phyloP scores from a whole-genome alignment of 2,888 invertebrate genomes.

The Alentia gelatinosa region DNA sequence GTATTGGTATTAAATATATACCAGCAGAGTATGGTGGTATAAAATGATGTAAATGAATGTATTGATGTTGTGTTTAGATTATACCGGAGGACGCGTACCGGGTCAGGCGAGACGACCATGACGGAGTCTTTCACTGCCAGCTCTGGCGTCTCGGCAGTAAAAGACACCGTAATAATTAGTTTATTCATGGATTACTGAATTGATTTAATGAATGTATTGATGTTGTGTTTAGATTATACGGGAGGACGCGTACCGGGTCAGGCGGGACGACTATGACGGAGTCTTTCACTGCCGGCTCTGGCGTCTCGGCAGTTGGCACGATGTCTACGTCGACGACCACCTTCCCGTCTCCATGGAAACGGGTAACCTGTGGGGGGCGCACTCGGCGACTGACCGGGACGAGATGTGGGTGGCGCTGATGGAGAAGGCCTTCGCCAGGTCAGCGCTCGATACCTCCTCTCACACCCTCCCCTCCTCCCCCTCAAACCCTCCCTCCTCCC shows the following conservation, averaged over 20 bases:
- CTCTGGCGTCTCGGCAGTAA: conserved; percentile 75
- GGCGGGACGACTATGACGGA: conserved; percentile 64
- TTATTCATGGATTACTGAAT: no score
- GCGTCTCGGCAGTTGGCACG: conserved; percentile 73
- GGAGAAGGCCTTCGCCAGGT: conserved; percentile 77
- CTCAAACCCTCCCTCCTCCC: no score
- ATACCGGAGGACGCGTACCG: conserved; percentile 68
- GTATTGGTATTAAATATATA: no score
- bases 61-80: no score
- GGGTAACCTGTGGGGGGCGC: conserved; percentile 71
- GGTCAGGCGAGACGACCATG: conserved; percentile 62
- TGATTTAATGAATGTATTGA: no score
- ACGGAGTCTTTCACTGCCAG: conserved; percentile 71
- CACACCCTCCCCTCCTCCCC: no score
- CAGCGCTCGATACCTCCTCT: conserved; percentile 48
- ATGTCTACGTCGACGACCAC: conserved; percentile 72
- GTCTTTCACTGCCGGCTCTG: conserved; percentile 73
- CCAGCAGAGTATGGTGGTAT: no score
- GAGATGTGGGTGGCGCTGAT: conserved; percentile 76
- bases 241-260: conserved; percentile 68
- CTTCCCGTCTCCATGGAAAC: conserved; percentile 68
- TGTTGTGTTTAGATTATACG: conserved; percentile 59
- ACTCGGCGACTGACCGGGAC: conserved; percentile 68
- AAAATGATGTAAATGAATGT: no score
- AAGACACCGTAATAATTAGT: no score